These are phyloP conservation scores for Pocota personata DNA, from an alignment of 2,888 invertebrate genomes.

Conservation along the genomic window DNA sequence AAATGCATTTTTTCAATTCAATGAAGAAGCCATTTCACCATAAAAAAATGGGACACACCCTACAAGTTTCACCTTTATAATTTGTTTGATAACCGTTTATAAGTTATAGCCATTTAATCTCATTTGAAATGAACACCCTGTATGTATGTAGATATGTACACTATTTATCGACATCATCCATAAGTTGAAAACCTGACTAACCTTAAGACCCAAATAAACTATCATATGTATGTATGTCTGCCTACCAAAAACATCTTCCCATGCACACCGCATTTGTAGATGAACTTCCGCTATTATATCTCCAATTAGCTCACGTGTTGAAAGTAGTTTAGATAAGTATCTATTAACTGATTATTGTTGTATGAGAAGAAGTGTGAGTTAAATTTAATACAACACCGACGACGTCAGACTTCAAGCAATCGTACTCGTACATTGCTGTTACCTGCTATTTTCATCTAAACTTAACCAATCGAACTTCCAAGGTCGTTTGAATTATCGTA, in stretches of 20 bases:
- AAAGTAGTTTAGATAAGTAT: not conserved
- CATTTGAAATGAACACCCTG: too few species aligned
- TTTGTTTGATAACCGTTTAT: too few species aligned
- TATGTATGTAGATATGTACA: too few species aligned
- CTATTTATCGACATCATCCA: too few species aligned
- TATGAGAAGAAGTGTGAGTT: not conserved
- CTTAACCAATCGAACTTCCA: slow-evolving; percentile 1
- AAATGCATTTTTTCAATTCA: too few species aligned
- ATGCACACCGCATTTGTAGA: not conserved
- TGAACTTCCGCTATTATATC: not conserved
- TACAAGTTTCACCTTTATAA: too few species aligned
- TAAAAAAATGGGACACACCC: too few species aligned
- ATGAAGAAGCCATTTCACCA: too few species aligned
- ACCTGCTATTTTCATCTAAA: slow-evolving; percentile 13
- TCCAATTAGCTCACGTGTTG: not conserved
- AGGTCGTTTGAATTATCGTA: slow-evolving; percentile 25
- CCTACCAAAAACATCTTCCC: not conserved
- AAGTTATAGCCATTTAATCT: too few species aligned
- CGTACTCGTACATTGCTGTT: not conserved
- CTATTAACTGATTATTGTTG: slow-evolving; percentile 6
- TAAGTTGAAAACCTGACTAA: too few species aligned
- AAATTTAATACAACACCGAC: not conserved
- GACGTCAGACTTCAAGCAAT: not conserved
- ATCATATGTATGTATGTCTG: not conserved
- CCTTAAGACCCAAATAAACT: too few species aligned